These are phyloP conservation scores for Daboia siamensis DNA, from an alignment of 2,113 vertebrate genomes.

Conservation along the genomic window DNA sequence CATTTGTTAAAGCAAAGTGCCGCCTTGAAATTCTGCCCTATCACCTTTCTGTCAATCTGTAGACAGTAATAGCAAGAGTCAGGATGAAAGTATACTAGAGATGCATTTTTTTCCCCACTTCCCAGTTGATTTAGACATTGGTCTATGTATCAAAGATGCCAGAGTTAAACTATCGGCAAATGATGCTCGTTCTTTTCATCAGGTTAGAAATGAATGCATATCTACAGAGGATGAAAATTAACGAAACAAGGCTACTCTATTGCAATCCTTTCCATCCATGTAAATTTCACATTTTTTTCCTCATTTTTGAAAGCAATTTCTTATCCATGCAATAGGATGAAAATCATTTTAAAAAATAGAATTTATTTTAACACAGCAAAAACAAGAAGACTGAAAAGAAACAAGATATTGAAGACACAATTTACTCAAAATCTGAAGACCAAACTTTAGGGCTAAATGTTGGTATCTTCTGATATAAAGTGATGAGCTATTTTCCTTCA, in stretches of 20 bases:
- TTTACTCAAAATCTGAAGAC: neutral
- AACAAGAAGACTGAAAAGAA: neutral
- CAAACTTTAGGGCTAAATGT: neutral
- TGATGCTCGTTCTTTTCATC: neutral
- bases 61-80: neutral
- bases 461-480: neutral
- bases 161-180: neutral
- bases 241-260: neutral
- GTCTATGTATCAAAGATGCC: neutral
- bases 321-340: neutral
- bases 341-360: neutral
- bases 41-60: neutral
- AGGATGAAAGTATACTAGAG: neutral
- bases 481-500: neutral
- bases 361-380: neutral
- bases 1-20: neutral
- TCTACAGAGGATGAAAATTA: neutral
- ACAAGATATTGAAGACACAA: neutral
- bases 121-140: neutral
- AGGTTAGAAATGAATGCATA: neutral
- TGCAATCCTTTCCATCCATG: neutral
- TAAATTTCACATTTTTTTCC: neutral
- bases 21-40: neutral
- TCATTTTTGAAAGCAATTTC: neutral
- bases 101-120: neutral